Evolutionary conservation across 2,888 invertebrate species (phyloP).

Genomic region (Cetonia aurata): DNA sequence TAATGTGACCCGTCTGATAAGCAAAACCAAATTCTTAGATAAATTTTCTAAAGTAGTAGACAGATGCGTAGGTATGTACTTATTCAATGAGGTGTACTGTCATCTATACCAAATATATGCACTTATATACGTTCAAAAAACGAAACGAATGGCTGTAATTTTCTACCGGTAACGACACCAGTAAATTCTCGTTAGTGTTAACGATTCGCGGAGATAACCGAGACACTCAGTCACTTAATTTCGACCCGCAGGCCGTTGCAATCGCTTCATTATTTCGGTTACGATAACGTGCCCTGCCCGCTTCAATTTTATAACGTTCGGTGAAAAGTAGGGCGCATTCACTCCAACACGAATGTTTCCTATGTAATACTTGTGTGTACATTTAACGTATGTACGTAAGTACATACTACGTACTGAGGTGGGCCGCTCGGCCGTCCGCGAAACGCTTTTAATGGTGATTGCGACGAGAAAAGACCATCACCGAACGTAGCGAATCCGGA

Average conservation of each 20-base stretch:
- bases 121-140: background rate
- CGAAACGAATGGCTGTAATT: conserved; percentile 43
- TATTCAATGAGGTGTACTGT: background rate
- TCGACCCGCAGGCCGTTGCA: conserved; percentile 39
- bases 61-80: no score
- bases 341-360: conserved; percentile 1
- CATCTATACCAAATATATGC: conserved; percentile 11
- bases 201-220: conserved; percentile 41
- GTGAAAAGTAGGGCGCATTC: no score
- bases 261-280: conserved; percentile 43
- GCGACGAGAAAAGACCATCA: conserved; percentile 17
- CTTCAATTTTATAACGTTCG: no score
- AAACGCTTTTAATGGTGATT: conserved; percentile 34
- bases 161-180: conserved; percentile 41
- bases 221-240: conserved; percentile 43
- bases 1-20: no score
- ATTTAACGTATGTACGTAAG: no score
- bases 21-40: no score
- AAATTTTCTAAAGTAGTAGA: no score
- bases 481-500: background rate
- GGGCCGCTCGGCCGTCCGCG: background rate
- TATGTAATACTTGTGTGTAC: background rate
- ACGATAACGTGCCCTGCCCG: conserved; percentile 31
- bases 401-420: no score
- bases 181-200: conserved; percentile 44